phyloP scores from a whole-genome alignment of 2,113 vertebrate species.

The Sphaerodactylus townsendi region DNA sequence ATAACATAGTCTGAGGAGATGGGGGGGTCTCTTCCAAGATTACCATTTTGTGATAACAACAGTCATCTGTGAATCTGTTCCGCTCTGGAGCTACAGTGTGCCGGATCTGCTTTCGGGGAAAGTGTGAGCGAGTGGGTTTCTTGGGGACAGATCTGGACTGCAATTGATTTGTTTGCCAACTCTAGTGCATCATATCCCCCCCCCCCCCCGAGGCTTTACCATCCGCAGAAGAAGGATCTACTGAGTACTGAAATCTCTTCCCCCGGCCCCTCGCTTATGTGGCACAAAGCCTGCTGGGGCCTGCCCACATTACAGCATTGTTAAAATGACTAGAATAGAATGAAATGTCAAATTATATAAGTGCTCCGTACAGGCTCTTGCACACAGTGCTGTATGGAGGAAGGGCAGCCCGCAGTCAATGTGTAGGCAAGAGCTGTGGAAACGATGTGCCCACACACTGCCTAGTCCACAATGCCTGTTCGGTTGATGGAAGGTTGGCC shows the following conservation, averaged over 20 bases:
- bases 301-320: background rate
- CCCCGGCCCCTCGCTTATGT: background rate
- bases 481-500: background rate
- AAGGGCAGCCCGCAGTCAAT: background rate
- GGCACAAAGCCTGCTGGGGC: background rate
- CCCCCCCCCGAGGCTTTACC: background rate
- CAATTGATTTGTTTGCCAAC: background rate
- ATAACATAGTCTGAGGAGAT: background rate
- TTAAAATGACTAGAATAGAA: conserved; percentile 5
- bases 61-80: background rate
- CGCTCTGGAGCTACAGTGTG: no score
- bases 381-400: background rate
- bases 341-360: background rate
- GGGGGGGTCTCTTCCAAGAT: background rate
- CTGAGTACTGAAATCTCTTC: background rate
- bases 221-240: background rate
- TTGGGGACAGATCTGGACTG: background rate
- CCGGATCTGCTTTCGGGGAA: background rate
- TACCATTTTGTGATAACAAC: no score
- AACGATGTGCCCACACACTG: background rate
- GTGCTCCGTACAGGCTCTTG: background rate
- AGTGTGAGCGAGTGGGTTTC: background rate
- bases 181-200: background rate
- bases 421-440: background rate
- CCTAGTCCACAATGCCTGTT: fast-evolving